Evolutionary conservation across 2,797 vertebrate genomes (phyloP).

Genomic region (Protosalanx chinensis): DNA sequence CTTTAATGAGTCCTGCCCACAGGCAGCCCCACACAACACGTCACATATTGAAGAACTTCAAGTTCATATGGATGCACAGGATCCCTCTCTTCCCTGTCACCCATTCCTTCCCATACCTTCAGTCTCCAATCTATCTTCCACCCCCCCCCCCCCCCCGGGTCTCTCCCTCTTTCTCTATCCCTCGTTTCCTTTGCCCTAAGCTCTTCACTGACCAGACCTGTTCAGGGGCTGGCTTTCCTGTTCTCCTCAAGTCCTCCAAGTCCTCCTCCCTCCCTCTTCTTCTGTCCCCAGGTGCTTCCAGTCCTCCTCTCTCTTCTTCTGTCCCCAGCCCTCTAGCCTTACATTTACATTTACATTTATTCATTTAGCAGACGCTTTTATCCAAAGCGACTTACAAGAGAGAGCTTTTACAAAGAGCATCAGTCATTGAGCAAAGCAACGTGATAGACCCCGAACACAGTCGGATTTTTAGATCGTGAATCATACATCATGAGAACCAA

Average conservation of each 20-base stretch:
- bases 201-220: neutral
- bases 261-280: neutral
- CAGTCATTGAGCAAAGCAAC: too few species aligned
- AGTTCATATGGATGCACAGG: slow-evolving; percentile 12
- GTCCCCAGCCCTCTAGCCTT: too few species aligned
- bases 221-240: too few species aligned
- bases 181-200: neutral
- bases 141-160: neutral
- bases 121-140: too few species aligned
- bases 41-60: slow-evolving; percentile 14
- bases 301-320: neutral
- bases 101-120: too few species aligned
- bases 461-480: too few species aligned
- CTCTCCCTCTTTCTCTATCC: neutral
- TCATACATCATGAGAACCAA: too few species aligned
- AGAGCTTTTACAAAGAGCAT: too few species aligned
- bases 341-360: too few species aligned
- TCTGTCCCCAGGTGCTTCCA: neutral
- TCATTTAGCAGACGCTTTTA: too few species aligned
- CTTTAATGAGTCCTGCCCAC: slow-evolving; percentile 10
- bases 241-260: neutral
- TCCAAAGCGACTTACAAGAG: too few species aligned
- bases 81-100: neutral
- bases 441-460: too few species aligned
- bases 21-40: neutral